A percentile compares a stretch with the other conserved stretches of the same genome.
Evolutionary conservation across 2,888 invertebrate species (phyloP).

Genomic region (Pyralis farinalis): DNA sequence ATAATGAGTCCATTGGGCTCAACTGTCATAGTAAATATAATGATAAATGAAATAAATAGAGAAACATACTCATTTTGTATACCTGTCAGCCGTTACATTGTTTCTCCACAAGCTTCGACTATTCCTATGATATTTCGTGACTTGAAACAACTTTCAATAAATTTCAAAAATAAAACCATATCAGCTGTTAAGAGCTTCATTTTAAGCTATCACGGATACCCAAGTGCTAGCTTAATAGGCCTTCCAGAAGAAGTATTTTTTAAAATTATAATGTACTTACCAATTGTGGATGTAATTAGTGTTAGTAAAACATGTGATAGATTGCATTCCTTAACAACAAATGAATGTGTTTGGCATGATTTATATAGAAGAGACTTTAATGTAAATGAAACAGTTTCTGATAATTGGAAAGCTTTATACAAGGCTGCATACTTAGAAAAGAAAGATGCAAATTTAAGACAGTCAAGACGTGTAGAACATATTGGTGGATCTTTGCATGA

Average conservation of each 20-base stretch:
- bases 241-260: slow-evolving; percentile 63
- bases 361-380: slow-evolving; percentile 55
- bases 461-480: slow-evolving; percentile 18
- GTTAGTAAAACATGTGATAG: slow-evolving; percentile 50
- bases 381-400: slow-evolving; percentile 22
- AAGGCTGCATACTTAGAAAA: slow-evolving; percentile 35
- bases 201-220: slow-evolving; percentile 63
- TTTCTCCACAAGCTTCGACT: slow-evolving; percentile 49
- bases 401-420: slow-evolving; percentile 51
- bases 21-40: slow-evolving; percentile 52
- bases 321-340: slow-evolving; percentile 41
- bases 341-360: slow-evolving; percentile 56
- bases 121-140: slow-evolving; percentile 61
- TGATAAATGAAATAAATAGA: slow-evolving; percentile 44
- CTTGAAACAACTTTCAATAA: slow-evolving; percentile 65
- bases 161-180: slow-evolving; percentile 76
- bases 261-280: slow-evolving; percentile 47
- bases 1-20: slow-evolving; percentile 56
- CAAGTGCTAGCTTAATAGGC: slow-evolving; percentile 67
- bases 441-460: slow-evolving; percentile 25
- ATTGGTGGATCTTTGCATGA: too few relatives aligned
- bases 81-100: slow-evolving; percentile 58
- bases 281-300: slow-evolving; percentile 45
- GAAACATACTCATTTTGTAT: slow-evolving; percentile 67
- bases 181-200: slow-evolving; percentile 79